Percentiles rank a stretch among this genome's conserved stretches.
phyloP scores from a whole-genome alignment of 2,113 vertebrate genomes.

The Lophura nycthemera region DNA sequence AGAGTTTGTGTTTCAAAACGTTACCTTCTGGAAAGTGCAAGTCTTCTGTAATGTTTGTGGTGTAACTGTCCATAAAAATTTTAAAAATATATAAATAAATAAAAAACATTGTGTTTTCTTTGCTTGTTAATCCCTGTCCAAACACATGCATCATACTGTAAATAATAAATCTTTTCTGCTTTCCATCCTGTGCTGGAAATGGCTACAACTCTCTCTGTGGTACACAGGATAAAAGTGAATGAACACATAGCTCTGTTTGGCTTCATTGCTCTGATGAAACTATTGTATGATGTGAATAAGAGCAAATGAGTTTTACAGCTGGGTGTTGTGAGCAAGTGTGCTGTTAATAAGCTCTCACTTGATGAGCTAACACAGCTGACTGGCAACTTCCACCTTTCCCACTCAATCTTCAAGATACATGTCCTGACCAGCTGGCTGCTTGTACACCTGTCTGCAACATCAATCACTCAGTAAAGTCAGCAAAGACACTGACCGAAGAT shows the following conservation, averaged over 20 bases:
- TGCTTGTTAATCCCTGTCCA: background rate
- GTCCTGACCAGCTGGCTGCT: background rate
- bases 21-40: background rate
- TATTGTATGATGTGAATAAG: background rate
- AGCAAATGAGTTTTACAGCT: background rate
- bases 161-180: background rate
- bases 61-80: background rate
- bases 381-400: background rate
- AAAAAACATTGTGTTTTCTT: background rate
- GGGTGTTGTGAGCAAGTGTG: background rate
- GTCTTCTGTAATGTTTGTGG: rapidly evolving
- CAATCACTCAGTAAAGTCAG: background rate
- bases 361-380: background rate
- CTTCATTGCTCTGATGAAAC: background rate
- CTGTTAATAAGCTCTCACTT: background rate
- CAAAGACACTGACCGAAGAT: background rate
- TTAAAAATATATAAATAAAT: background rate
- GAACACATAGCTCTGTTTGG: slow-evolving; percentile 6
- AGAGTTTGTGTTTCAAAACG: background rate
- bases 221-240: slow-evolving; percentile 36
- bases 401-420: background rate
- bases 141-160: rapidly evolving
- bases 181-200: background rate
- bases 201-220: slow-evolving; percentile 26
- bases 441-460: background rate